Conservation (phyloP, 1,140 invertebrate species). For the Chironomus striatipennis region DNA sequence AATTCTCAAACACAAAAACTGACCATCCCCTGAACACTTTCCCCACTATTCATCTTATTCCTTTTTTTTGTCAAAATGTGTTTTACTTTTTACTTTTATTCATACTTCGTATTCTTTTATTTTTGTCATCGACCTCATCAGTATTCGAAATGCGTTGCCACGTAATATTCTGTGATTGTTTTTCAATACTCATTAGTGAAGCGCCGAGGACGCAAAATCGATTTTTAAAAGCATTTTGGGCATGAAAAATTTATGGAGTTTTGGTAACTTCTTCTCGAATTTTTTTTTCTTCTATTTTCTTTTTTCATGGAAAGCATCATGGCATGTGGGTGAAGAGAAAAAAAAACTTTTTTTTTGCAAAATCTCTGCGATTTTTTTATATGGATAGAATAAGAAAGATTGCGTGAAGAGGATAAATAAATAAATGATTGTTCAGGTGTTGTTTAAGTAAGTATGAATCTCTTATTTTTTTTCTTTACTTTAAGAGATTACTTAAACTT, state of each 20-base stretch:
- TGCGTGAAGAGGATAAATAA: no score
- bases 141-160: slow-evolving; percentile 5
- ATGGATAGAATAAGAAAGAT: background rate
- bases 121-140: slow-evolving; percentile 6
- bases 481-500: no score
- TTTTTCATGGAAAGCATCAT: background rate
- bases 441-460: no score
- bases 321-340: background rate
- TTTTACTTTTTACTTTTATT: background rate
- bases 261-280: background rate
- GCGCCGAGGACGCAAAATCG: background rate
- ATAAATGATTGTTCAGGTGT: no score
- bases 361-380: background rate
- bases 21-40: no score
- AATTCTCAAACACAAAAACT: no score
- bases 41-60: no score
- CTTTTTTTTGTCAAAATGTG: no score
- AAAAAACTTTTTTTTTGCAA: background rate
- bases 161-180: slow-evolving; percentile 1
- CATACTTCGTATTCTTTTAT: background rate
- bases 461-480: no score
- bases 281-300: background rate
- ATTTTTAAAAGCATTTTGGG: background rate
- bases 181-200: slow-evolving; percentile 13
- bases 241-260: background rate